These are phyloP conservation scores for Sebastes aleutianus DNA, from an alignment of 2,797 vertebrate genomes.

Conservation along the genomic window DNA sequence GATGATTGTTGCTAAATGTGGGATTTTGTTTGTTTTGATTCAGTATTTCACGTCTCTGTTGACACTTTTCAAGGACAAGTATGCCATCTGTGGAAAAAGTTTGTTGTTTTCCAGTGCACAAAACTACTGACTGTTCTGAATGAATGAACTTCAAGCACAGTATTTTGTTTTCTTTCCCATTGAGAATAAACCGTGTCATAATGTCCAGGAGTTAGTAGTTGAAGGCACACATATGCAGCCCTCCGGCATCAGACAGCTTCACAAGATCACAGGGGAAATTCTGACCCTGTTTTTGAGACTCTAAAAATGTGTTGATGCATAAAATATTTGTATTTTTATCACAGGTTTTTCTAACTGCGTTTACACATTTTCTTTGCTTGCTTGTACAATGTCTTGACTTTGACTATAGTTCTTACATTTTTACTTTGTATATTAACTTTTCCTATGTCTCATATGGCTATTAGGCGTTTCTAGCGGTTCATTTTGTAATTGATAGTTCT, in stretches of 20 bases:
- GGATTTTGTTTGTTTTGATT: constrained; percentile 12
- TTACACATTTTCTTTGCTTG: neutral
- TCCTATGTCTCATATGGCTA: neutral
- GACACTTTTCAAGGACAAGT: constrained; percentile 28
- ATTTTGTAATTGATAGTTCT: neutral
- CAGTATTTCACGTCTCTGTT: neutral
- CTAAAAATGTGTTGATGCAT: neutral
- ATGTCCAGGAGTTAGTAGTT: neutral
- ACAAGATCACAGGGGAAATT: neutral
- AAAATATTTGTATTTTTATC: neutral
- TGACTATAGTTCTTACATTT: neutral
- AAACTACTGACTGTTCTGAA: neutral
- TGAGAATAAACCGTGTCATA: neutral
- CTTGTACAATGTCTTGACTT: neutral
- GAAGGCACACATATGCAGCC: neutral
- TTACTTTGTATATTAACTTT: neutral
- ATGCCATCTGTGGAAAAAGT: neutral
- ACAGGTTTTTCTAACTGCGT: neutral
- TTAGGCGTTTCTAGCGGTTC: neutral
- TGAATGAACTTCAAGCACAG: neutral
- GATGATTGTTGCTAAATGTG: neutral
- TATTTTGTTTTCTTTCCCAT: neutral
- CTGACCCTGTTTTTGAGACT: neutral
- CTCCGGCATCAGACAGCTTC: neutral
- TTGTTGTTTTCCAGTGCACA: neutral